Percentiles rank a stretch among this genome's conserved stretches.
Evolutionary conservation across 2,888 invertebrate species (phyloP).

Genomic region (Drosophila stalkeri): DNA sequence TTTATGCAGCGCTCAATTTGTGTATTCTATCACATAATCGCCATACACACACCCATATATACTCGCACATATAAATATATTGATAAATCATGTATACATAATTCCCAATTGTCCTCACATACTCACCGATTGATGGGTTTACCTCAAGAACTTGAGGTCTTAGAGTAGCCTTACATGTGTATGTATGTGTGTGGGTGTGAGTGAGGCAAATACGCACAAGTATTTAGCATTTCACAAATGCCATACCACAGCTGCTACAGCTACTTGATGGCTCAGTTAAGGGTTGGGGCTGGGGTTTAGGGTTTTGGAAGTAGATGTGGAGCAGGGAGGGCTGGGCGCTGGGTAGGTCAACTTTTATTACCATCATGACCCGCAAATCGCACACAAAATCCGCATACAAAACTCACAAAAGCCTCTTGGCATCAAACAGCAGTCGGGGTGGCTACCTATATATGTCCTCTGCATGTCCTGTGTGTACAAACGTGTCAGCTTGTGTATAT

Average conservation of each 20-base stretch:
- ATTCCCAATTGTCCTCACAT: conserved; percentile 12
- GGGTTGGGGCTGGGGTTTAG: background rate
- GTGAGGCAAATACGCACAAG: conserved; percentile 32
- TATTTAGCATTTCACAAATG: conserved; percentile 32
- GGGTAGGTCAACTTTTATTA: conserved; percentile 58
- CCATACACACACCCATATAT: background rate
- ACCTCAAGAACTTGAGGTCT: conserved; percentile 16
- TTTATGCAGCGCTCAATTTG: background rate
- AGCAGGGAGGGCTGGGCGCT: background rate
- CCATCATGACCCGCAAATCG: conserved; percentile 69
- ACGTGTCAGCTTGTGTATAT: conserved; percentile 6
- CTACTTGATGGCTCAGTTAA: conserved; percentile 26
- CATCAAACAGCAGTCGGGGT: conserved; percentile 38
- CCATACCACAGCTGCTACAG: conserved; percentile 45
- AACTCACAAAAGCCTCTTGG: conserved; percentile 63
- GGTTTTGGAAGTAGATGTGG: too few relatives aligned
- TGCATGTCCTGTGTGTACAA: conserved; percentile 42
- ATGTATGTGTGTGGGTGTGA: background rate
- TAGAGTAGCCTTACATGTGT: background rate
- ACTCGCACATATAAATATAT: conserved; percentile 1
- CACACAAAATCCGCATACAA: conserved; percentile 67
- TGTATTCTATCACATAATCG: background rate
- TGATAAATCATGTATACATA: conserved; percentile 8
- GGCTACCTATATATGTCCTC: conserved; percentile 39
- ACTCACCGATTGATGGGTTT: conserved; percentile 14